Conservation (phyloP, 2,113 vertebrate genomes). For the Psammodynastes pulverulentus region DNA sequence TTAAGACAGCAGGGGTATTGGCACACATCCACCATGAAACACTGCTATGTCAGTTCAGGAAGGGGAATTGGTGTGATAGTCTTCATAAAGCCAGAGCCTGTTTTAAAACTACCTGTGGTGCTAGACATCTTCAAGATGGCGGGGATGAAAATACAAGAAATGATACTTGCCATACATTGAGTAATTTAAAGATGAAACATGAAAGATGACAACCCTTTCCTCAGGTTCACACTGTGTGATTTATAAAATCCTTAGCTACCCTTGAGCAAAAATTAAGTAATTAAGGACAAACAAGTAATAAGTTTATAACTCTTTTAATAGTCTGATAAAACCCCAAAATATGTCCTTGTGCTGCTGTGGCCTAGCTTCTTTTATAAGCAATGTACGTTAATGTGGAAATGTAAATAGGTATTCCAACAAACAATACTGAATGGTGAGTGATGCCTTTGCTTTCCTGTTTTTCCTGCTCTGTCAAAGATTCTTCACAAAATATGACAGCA, state of each 20-base stretch:
- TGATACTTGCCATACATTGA: not conserved
- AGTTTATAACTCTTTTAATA: conserved; percentile 43
- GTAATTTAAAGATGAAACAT: conserved; percentile 11
- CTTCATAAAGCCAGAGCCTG: not conserved
- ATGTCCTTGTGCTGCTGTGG: not conserved
- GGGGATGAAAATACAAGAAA: not conserved
- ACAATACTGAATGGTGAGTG: not conserved
- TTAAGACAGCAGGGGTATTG: not conserved
- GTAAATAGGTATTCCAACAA: not conserved
- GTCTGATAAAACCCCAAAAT: not conserved
- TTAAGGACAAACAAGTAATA: conserved; percentile 28
- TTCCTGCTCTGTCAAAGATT: not conserved
- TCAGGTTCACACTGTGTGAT: accelerated
- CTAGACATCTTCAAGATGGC: not conserved
- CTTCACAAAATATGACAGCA: not conserved
- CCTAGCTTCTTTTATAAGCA: not conserved
- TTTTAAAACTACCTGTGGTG: not conserved
- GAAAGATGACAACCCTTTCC: not conserved
- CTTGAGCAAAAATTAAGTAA: not conserved
- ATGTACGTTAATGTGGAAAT: not conserved
- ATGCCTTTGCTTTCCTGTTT: not conserved
- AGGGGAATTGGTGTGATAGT: not conserved
- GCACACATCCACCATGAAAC: not conserved
- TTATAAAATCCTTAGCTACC: not conserved
- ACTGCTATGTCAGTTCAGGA: conserved; percentile 2